These are phyloP conservation scores for Grallaria varia DNA, from an alignment of 2,113 vertebrate species.

Conservation along the genomic window DNA sequence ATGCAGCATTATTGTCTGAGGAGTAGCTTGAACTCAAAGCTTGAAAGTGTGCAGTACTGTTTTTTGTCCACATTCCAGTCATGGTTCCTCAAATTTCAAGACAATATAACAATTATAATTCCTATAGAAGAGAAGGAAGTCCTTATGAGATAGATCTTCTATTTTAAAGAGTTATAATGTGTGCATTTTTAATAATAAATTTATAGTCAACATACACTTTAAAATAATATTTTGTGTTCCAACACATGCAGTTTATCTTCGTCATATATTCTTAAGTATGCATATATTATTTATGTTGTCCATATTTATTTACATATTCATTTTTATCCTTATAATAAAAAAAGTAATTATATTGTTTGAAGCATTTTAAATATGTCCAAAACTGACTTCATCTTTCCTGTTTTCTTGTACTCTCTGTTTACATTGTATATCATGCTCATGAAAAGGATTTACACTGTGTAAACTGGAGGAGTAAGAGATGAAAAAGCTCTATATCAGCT, in stretches of 20 bases:
- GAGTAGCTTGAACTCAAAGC: neutral
- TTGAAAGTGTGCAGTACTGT: neutral
- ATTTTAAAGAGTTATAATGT: neutral
- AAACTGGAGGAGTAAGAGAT: neutral
- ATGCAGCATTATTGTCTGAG: neutral
- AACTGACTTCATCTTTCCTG: neutral
- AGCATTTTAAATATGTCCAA: neutral
- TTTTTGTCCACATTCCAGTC: neutral
- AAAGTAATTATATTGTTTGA: neutral
- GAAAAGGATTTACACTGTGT: neutral
- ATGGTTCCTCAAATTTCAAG: neutral
- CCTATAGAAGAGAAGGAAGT: neutral
- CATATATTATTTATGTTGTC: neutral
- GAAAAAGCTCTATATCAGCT: neutral
- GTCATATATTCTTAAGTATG: neutral
- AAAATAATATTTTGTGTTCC: neutral
- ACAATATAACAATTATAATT: neutral
- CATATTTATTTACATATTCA: neutral
- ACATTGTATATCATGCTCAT: fast-evolving
- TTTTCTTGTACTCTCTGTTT: neutral
- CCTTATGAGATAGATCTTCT: neutral
- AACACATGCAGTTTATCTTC: neutral
- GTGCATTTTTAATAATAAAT: neutral
- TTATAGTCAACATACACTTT: neutral
- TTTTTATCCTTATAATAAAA: neutral